Evolutionary conservation across 2,797 vertebrate species (phyloP), one percentile per base, ranked within the genome.

Genomic region (Mallotus villosus): DNA sequence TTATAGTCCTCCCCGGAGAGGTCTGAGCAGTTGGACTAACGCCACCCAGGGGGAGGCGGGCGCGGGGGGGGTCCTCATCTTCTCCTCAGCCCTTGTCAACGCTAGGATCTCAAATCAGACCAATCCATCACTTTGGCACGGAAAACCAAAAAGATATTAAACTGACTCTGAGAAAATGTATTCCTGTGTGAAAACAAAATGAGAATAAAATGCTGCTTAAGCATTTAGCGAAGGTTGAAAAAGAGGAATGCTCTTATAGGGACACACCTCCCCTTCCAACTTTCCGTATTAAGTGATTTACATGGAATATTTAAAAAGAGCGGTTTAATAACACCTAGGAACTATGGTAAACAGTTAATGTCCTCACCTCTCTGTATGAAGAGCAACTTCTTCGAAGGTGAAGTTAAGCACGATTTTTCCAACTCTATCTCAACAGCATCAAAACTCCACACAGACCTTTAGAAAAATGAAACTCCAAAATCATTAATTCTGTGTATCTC

Each of bases 111-210:
- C 82, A 87, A 90, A 88, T 91, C 86, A 88, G 81, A 88, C 89
- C 86, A 87, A 92, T 93, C 91, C 91, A 92, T 93, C 91, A 92
- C 81, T 74, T 80, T 90, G 88, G 81, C 89, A 91, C 80, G 81
- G 88, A 81, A 89, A 89, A 87, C 85, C 88, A 88, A 88, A 88
- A 87, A 90, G 74, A 88, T 88, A 89, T 90, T 90, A 91, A 91
- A 90, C 78, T 83, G 82, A 84, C 79, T 79, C 68, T 80, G 81
- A 85, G 87, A 85, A 89, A 90, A 90, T 86, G 82, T 82, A 81
- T 88, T 91, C 81, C 73, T 57, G 2, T 57, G 2, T 12, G 75
- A 72, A 59, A 84, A 74, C 78, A 78, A 73, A 90, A 87, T 83
- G 79, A 87, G 74, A 83, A 77, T 82, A 90, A 92, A 89, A 87